Evolutionary conservation across 2,888 invertebrate genomes (phyloP).

Genomic region (Phorcus lineatus): DNA sequence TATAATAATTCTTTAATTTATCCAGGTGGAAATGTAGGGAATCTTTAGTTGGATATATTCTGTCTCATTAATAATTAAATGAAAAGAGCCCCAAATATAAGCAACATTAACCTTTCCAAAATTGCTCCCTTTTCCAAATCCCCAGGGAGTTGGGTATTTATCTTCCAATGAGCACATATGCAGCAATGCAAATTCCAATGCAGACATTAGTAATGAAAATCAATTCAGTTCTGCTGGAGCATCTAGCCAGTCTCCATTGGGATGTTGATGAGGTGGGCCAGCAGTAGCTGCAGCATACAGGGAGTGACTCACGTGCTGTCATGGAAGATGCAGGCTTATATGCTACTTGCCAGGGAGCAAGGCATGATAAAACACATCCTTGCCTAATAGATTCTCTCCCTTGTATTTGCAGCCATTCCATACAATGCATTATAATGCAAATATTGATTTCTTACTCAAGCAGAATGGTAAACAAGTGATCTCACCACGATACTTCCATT

Average conservation of each 20-base stretch:
- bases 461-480: background rate
- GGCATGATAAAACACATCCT: conserved; percentile 15
- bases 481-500: too few relatives aligned
- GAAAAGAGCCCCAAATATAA: background rate
- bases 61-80: background rate
- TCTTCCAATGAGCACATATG: background rate
- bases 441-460: background rate
- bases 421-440: too few relatives aligned
- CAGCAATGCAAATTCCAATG: background rate
- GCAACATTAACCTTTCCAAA: background rate
- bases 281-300: background rate
- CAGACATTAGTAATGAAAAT: conserved; percentile 5
- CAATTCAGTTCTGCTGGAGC: background rate
- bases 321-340: background rate
- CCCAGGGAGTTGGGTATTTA: background rate
- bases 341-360: background rate
- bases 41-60: background rate
- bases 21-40: background rate
- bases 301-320: conserved; percentile 8
- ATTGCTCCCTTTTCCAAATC: background rate
- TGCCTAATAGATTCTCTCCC: conserved; percentile 2
- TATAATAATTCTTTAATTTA: conserved; percentile 22
- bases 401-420: background rate
- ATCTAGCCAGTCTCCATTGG: background rate
- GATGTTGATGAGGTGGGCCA: background rate